A percentile compares a stretch with the other conserved stretches of the same genome.
phyloP scores from a whole-genome alignment of 2,797 vertebrate species.

The Pangasius djambal region DNA sequence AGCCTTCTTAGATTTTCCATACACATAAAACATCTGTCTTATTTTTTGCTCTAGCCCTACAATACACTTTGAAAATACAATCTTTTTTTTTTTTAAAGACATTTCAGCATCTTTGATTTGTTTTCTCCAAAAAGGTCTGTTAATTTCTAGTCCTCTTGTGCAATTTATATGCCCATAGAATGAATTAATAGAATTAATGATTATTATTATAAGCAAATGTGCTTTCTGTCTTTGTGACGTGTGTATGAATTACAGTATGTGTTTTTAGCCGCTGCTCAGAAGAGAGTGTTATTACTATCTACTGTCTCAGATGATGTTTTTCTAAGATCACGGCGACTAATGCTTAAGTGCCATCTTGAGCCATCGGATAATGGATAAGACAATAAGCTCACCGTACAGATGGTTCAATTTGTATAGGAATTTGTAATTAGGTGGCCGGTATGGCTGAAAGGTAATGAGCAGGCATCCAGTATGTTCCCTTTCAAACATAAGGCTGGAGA shows the following conservation, averaged over 20 bases:
- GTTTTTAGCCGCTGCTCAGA: background rate
- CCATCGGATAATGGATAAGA: constrained; percentile 6
- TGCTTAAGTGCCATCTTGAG: background rate
- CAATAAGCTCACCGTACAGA: background rate
- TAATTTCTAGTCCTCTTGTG: background rate
- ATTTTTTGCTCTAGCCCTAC: background rate
- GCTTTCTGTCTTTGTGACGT: background rate
- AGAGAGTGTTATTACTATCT: background rate
- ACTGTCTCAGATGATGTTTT: background rate
- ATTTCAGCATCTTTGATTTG: constrained; percentile 24
- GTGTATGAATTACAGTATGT: background rate
- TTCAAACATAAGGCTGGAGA: background rate
- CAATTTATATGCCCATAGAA: constrained; percentile 1
- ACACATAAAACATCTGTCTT: background rate
- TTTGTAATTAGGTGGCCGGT: background rate
- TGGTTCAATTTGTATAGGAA: background rate
- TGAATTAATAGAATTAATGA: background rate
- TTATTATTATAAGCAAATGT: background rate
- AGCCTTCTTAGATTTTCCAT: constrained; percentile 7
- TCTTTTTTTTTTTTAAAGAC: constrained; percentile 1
- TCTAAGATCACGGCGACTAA: background rate
- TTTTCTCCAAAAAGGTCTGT: background rate
- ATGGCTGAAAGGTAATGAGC: background rate
- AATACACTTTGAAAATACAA: constrained; percentile 2
- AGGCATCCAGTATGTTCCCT: background rate